Percentiles rank a stretch among this genome's conserved stretches.
These are phyloP conservation scores for Alloplasta piceator DNA, from an alignment of 2,888 invertebrate species.

Conservation along the genomic window DNA sequence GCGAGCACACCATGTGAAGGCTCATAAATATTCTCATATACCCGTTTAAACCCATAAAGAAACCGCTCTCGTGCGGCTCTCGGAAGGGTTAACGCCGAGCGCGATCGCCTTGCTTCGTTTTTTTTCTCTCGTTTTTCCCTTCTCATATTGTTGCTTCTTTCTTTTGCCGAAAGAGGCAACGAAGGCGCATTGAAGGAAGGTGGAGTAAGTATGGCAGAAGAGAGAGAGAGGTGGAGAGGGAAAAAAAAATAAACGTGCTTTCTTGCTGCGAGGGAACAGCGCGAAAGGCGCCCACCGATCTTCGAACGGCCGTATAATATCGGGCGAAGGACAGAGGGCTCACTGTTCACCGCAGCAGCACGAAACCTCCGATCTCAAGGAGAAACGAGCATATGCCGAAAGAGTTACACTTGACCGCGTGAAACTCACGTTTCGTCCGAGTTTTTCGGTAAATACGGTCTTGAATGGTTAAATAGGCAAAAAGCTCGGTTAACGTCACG, in stretches of 20 bases:
- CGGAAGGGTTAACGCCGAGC: conserved; percentile 79
- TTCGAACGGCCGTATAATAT: conserved; percentile 65
- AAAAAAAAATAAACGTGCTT: conserved; percentile 65
- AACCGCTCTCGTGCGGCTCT: conserved; percentile 78
- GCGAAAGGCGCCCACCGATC: conserved; percentile 60
- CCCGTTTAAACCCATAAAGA: conserved; percentile 80
- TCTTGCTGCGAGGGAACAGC: conserved; percentile 61
- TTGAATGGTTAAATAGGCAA: conserved; percentile 41
- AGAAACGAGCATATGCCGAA: conserved; percentile 65
- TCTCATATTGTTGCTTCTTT: conserved; percentile 6
- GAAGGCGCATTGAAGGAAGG: background rate
- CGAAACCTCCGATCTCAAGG: conserved; percentile 18
- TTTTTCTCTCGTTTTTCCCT: conserved; percentile 39
- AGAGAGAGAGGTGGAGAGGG: conserved; percentile 24
- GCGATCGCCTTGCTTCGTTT: conserved; percentile 67
- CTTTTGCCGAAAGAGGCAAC: conserved; percentile 53
- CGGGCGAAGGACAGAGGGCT: conserved; percentile 74
- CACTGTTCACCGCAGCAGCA: conserved; percentile 72
- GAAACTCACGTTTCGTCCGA: conserved; percentile 55
- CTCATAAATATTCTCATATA: conserved; percentile 80
- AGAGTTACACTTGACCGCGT: conserved; percentile 68
- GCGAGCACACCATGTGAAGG: conserved; percentile 71
- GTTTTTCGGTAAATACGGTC: conserved; percentile 47
- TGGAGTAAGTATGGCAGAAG: conserved; percentile 1
- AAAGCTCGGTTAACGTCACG: conserved; percentile 63